phyloP scores from a whole-genome alignment of 2,888 invertebrate species.

The Abrostola triplasia region DNA sequence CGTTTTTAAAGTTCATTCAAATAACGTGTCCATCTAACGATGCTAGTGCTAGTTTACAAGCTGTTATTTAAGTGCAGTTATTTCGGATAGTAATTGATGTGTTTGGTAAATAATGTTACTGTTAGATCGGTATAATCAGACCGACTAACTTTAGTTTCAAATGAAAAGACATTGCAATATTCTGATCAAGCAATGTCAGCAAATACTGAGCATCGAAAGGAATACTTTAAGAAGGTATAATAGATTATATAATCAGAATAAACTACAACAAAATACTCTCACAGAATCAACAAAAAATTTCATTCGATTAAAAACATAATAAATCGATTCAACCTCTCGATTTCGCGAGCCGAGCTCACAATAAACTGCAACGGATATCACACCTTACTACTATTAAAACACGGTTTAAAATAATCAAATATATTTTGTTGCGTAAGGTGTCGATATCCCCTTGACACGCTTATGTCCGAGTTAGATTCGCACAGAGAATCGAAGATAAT shows the following conservation, averaged over 20 bases:
- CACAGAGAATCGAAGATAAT: slow-evolving; percentile 66
- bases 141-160: background rate
- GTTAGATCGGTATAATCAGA: background rate
- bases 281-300: slow-evolving; percentile 34
- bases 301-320: slow-evolving; percentile 49
- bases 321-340: slow-evolving; percentile 45
- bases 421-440: slow-evolving; percentile 58
- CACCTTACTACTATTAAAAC: slow-evolving; percentile 32
- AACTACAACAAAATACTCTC: background rate
- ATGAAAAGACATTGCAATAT: too few species aligned
- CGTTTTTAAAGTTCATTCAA: slow-evolving; percentile 38
- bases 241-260: background rate
- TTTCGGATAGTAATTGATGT: background rate
- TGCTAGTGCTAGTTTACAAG: background rate
- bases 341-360: slow-evolving; percentile 39
- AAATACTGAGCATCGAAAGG: too few species aligned
- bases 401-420: slow-evolving; percentile 55
- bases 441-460: slow-evolving; percentile 76
- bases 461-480: slow-evolving; percentile 70
- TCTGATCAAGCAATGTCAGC: too few species aligned
- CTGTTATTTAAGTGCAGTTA: too few species aligned
- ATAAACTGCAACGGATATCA: slow-evolving; percentile 20
- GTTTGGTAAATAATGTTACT: background rate
- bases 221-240: too few species aligned
- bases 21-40: slow-evolving; percentile 3